Evolutionary conservation across 2,888 invertebrate genomes (phyloP), one percentile per base, ranked within the genome.

Genomic region (Pantelozetes paolii): DNA sequence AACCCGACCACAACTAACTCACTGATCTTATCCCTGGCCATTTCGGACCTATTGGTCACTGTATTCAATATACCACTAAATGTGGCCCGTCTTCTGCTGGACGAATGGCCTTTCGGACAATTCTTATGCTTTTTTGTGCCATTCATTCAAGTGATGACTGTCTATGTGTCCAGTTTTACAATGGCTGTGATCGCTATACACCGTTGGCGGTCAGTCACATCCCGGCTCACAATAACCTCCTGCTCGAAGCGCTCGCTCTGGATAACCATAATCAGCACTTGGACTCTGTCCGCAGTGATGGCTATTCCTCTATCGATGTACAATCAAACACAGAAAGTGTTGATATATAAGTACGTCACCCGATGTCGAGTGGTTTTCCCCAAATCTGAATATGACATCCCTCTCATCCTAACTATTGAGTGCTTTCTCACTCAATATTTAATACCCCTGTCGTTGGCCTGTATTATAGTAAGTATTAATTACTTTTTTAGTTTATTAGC

Each of bases 21-120:
- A n/a, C 85, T 86, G 79, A 84, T 86, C 73, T 84, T 84, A 18
- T 86, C 86, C 77, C 80, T 86, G 75, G 85, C 86, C 2, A 80
- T 84, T 5, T 84, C 85, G 0, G 81, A 81, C 75, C 76, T 81
- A 6, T 74, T 81, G 30, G 80, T 82, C 79, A 81, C 81, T 0
- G 79, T 81, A n/a, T 79, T 84, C 59, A 84, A 84, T 77, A 82
- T 84, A 36, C 84, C 84, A 0, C 82, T 84, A 76, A 83, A 82
- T 76, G 81, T 83, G 20, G 81, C 81, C 2, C 78, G 83, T 13
- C 80, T 82, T 28, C 77, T 84, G 28, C 72, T 83, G 71, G 79
- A 80, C 5, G 82, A 83, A 59, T 84, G 84, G 84, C 82, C 82
- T 5, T 83, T 84, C 76, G 84, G 84, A 0, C 78, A 79, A 18